These are phyloP conservation scores for Trachythela sp. DNA, from an alignment of 64 coral and sea anemone genomes.

Conservation along the genomic window DNA sequence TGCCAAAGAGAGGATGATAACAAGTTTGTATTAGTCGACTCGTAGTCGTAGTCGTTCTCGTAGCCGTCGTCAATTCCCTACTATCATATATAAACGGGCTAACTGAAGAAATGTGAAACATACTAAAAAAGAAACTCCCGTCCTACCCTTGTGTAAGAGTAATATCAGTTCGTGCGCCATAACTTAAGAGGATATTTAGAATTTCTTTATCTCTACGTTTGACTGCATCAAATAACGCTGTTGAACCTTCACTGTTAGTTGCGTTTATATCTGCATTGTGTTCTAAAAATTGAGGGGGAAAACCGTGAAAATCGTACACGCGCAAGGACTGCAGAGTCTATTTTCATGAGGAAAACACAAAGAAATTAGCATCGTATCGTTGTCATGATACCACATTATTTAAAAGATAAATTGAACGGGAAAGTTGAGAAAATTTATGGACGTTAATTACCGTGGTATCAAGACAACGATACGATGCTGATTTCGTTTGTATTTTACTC, in stretches of 20 bases:
- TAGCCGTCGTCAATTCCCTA: neutral
- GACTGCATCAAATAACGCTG: conserved; percentile 80
- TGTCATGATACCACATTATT: neutral
- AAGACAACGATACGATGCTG: too few species aligned
- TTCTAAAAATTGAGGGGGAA: conserved; percentile 33
- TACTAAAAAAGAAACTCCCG: neutral
- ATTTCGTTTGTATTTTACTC: too few species aligned
- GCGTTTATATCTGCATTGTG: conserved; percentile 62
- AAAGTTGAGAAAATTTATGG: too few species aligned
- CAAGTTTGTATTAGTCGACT: too few species aligned
- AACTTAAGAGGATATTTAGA: conserved; percentile 53
- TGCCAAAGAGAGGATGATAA: too few species aligned
- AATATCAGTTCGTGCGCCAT: conserved; percentile 61
- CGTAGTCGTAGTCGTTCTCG: neutral
- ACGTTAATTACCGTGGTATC: too few species aligned
- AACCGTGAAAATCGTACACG: too few species aligned
- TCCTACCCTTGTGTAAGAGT: neutral
- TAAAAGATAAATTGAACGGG: too few species aligned
- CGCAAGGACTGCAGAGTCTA: too few species aligned
- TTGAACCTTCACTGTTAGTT: conserved; percentile 62
- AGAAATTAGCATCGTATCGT: too few species aligned
- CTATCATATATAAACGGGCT: neutral
- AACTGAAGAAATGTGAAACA: neutral
- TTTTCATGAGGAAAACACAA: too few species aligned
- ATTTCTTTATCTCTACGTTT: conserved; percentile 68